phyloP scores from a whole-genome alignment of 2,888 invertebrate species.

The Parthenolecanium corni region DNA sequence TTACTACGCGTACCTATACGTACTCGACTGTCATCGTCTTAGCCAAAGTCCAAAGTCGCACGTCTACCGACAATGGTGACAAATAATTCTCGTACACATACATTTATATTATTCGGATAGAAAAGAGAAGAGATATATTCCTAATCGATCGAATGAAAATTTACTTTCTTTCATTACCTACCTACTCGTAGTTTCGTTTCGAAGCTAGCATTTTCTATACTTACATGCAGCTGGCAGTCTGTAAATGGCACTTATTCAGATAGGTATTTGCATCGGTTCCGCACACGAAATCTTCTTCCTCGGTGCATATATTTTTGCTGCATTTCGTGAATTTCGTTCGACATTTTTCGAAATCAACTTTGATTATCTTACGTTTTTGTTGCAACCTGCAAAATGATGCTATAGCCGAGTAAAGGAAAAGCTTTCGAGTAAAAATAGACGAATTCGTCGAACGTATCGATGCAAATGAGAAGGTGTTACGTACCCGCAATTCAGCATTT shows the following conservation, averaged over 20 bases:
- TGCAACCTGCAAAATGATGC: constrained; percentile 35
- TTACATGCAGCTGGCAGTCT: constrained; percentile 73
- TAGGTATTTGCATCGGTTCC: constrained; percentile 81
- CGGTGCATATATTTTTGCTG: constrained; percentile 48
- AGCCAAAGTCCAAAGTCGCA: no score
- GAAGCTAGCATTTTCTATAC: no score
- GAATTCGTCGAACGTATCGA: constrained; percentile 45
- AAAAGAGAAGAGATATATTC: no score
- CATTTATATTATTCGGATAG: no score
- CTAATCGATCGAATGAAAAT: no score
- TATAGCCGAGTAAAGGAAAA: background rate
- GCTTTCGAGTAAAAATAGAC: background rate
- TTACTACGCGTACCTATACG: no score
- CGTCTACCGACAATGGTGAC: no score
- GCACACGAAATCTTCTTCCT: constrained; percentile 54
- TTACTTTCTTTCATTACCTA: no score
- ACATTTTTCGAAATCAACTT: constrained; percentile 71
- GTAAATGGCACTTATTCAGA: constrained; percentile 67
- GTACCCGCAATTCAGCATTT: constrained; percentile 79
- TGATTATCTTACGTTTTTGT: constrained; percentile 50
- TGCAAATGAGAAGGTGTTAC: background rate
- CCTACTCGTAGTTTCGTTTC: no score
- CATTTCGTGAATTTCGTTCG: constrained; percentile 61
- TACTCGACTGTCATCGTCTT: no score
- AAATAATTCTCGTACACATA: no score